Evolutionary conservation across 2,113 vertebrate genomes (phyloP).

Genomic region (Zosterops borbonicus): DNA sequence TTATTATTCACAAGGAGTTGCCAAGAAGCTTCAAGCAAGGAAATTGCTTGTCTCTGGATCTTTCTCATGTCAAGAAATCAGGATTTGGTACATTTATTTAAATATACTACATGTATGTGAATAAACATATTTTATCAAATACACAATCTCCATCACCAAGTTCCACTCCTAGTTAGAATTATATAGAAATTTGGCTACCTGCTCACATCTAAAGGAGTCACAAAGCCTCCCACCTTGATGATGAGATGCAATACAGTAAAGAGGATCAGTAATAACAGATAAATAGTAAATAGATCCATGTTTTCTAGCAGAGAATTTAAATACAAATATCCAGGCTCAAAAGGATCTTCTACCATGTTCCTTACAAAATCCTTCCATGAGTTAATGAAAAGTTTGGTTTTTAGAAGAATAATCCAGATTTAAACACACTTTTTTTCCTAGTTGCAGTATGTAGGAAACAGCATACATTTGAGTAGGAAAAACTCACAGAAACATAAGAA

Average conservation of each 20-base stretch:
- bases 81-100: not conserved
- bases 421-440: not conserved
- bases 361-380: not conserved
- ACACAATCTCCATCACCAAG: not conserved
- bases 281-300: not conserved
- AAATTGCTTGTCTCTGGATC: not conserved
- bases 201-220: not conserved
- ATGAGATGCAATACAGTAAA: not conserved
- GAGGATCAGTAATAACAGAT: not conserved
- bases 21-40: not conserved
- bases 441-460: not conserved
- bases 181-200: not conserved
- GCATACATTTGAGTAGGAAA: not conserved
- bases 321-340: not conserved
- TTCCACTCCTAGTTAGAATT: not conserved
- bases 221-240: not conserved
- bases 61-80: not conserved
- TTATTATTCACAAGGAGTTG: not conserved
- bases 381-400: slow-evolving; percentile 31
- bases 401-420: slow-evolving; percentile 16
- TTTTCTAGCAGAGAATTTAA: not conserved
- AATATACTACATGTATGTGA: not conserved
- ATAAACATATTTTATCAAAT: not conserved
- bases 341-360: slow-evolving; percentile 29
- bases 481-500: not conserved